A percentile compares a stretch with the other conserved stretches of the same genome.
Conservation (phyloP, 2,797 vertebrate species). For the Melanotaenia trifasciata region DNA sequence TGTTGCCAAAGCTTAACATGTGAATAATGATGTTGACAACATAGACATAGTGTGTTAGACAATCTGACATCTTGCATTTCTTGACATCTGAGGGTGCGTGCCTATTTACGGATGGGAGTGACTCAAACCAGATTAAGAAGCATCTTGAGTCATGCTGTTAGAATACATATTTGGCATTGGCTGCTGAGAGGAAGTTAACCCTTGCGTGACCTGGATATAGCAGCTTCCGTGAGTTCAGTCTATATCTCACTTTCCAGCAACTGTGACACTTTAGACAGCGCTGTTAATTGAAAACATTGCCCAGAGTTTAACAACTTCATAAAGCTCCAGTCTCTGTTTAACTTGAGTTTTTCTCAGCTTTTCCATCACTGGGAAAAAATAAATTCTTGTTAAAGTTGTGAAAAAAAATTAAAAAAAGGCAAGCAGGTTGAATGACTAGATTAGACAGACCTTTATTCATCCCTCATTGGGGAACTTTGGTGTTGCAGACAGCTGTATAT, state of each 20-base stretch:
- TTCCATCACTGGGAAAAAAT: background rate
- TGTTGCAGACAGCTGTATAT: no score
- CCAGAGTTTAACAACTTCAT: background rate
- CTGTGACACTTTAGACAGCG: background rate
- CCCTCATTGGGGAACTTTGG: no score
- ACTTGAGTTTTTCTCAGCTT: background rate
- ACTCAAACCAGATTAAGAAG: conserved; percentile 10
- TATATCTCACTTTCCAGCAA: conserved; percentile 1
- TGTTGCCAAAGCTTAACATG: conserved; percentile 47
- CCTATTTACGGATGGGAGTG: conserved; percentile 33
- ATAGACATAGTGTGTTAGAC: conserved; percentile 49
- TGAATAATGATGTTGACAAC: conserved; percentile 68
- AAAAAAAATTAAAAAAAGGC: background rate
- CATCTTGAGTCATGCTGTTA: conserved; percentile 9
- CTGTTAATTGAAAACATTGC: background rate
- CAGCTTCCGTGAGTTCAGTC: background rate
- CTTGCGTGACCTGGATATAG: background rate
- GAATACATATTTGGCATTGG: conserved; percentile 3
- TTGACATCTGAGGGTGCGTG: conserved; percentile 32
- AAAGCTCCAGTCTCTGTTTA: background rate
- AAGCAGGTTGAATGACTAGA: background rate
- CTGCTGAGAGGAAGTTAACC: background rate
- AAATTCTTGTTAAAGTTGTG: background rate
- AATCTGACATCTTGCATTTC: conserved; percentile 39
- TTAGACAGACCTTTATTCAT: no score